Evolutionary conservation across 2,113 vertebrate species (phyloP).

Genomic region (Talpa occidentalis): DNA sequence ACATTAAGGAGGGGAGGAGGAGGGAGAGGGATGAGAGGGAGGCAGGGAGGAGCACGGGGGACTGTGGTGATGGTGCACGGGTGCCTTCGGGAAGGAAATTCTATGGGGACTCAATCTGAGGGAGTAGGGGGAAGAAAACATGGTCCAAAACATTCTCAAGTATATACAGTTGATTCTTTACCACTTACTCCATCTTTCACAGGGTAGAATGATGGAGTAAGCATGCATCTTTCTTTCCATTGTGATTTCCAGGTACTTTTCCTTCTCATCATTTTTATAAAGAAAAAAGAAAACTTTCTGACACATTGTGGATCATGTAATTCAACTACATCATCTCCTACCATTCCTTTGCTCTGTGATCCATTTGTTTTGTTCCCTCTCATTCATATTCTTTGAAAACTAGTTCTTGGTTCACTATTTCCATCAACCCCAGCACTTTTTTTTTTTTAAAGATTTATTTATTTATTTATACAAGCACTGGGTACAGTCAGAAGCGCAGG

Average conservation of each 20-base stretch:
- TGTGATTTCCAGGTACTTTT: neutral
- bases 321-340: neutral
- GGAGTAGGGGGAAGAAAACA: no score
- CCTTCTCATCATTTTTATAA: neutral
- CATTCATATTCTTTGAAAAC: neutral
- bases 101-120: no score
- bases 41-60: no score
- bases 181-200: neutral
- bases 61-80: no score
- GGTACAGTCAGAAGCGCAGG: no score
- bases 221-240: neutral
- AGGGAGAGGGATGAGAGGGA: no score
- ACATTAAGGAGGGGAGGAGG: no score
- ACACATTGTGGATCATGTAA: neutral
- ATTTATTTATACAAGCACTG: no score
- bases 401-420: rapidly evolving
- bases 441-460: no score
- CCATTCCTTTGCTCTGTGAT: neutral
- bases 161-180: neutral
- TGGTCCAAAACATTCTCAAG: neutral
- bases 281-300: neutral
- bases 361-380: neutral
- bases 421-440: neutral
- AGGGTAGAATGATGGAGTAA: neutral
- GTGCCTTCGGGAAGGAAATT: no score